Conservation (phyloP, 2,113 vertebrate genomes). For the Misgurnus mizolepis region DNA sequence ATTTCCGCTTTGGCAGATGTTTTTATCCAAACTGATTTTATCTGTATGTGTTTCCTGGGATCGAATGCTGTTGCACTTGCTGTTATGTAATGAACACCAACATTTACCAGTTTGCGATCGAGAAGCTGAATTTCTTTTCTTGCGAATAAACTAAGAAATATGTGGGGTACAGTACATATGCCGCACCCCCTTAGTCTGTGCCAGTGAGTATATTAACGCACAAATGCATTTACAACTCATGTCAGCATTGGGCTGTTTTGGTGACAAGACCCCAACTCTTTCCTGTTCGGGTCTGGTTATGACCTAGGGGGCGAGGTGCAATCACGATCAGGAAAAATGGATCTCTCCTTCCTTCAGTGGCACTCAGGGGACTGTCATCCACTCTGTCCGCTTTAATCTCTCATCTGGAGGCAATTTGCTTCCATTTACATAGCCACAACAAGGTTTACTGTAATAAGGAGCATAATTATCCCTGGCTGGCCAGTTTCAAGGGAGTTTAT, state of each 20-base stretch:
- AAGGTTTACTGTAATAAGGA: slow-evolving; percentile 81
- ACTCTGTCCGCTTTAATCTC: slow-evolving; percentile 77
- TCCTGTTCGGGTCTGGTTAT: slow-evolving; percentile 66
- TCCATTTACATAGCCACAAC: slow-evolving; percentile 76
- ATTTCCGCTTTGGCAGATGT: no score
- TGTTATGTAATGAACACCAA: no score
- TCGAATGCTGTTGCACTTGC: no score
- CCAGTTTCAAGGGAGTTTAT: slow-evolving; percentile 65
- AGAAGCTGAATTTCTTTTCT: no score
- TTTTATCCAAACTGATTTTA: no score
- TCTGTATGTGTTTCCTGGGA: no score
- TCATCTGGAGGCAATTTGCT: slow-evolving; percentile 81
- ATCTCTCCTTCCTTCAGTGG: slow-evolving; percentile 75
- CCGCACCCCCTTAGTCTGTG: not conserved
- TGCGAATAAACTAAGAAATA: not conserved
- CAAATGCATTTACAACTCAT: slow-evolving; percentile 2
- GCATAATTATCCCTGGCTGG: slow-evolving; percentile 75
- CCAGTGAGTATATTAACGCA: slow-evolving; percentile 15
- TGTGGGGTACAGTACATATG: not conserved
- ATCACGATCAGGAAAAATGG: slow-evolving; percentile 81
- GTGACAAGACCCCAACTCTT: slow-evolving; percentile 61
- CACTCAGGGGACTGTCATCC: slow-evolving; percentile 71
- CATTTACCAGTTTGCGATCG: no score
- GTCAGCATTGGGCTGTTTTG: slow-evolving; percentile 49
- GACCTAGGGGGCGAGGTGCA: slow-evolving; percentile 69